Conservation (phyloP, 2,797 vertebrate species). For the Pagetopsis macropterus region DNA sequence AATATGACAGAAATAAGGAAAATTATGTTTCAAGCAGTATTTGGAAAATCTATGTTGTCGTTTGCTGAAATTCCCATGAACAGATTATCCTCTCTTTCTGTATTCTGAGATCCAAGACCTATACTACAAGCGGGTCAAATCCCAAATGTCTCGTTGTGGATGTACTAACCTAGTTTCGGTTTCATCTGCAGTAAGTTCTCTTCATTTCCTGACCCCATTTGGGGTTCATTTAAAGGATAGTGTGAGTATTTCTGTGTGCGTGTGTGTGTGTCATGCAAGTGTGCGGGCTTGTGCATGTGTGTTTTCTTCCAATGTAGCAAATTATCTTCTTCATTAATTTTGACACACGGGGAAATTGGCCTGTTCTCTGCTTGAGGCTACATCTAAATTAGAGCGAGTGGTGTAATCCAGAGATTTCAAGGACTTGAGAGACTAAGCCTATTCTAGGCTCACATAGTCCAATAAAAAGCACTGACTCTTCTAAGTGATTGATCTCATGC, state of each 20-base stretch:
- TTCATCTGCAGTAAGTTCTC: slow-evolving; percentile 42
- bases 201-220: slow-evolving; percentile 54
- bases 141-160: slow-evolving; percentile 48
- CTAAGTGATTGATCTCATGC: slow-evolving; percentile 51
- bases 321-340: slow-evolving; percentile 83
- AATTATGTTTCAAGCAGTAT: background rate
- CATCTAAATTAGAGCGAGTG: slow-evolving; percentile 73
- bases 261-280: slow-evolving; percentile 8
- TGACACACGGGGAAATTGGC: slow-evolving; percentile 75
- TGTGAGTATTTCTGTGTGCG: slow-evolving; percentile 13
- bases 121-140: slow-evolving; percentile 39
- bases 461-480: slow-evolving; percentile 49
- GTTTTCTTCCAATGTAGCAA: slow-evolving; percentile 63
- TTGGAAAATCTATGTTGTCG: slow-evolving; percentile 14
- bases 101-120: slow-evolving; percentile 36
- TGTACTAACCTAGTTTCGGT: slow-evolving; percentile 69
- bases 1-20: slow-evolving; percentile 7
- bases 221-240: slow-evolving; percentile 69
- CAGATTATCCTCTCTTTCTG: slow-evolving; percentile 13
- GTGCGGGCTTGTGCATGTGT: slow-evolving; percentile 27
- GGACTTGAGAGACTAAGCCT: slow-evolving; percentile 60
- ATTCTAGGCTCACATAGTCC: slow-evolving; percentile 49
- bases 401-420: slow-evolving; percentile 73
- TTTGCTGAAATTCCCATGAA: slow-evolving; percentile 36
- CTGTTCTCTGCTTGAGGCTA: slow-evolving; percentile 73